These are phyloP conservation scores for Atherix ibis DNA, from an alignment of 2,888 invertebrate genomes.

Conservation along the genomic window DNA sequence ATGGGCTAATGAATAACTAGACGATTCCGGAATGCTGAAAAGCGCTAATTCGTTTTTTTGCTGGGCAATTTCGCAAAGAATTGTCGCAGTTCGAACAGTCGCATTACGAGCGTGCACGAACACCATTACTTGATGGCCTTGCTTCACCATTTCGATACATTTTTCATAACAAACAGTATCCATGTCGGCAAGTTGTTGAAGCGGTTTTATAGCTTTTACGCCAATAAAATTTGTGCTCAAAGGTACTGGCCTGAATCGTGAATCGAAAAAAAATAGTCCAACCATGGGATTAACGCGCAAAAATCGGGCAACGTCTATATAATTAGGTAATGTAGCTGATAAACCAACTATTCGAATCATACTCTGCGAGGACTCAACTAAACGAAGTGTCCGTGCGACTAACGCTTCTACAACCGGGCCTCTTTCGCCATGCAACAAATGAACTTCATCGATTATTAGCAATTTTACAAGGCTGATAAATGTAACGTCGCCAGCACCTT, in stretches of 20 bases:
- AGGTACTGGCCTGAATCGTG: conserved; percentile 89
- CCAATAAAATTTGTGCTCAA: conserved; percentile 83
- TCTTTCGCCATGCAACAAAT: conserved; percentile 88
- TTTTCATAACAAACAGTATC: conserved; percentile 89
- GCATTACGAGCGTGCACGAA: conserved; percentile 97
- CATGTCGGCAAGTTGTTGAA: conserved; percentile 58
- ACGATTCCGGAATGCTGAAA: conserved; percentile 50
- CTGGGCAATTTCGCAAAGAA: conserved; percentile 65
- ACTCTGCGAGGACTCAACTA: conserved; percentile 77
- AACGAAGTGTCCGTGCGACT: conserved; percentile 86
- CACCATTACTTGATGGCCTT: conserved; percentile 92
- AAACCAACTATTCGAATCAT: conserved; percentile 96
- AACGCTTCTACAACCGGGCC: conserved; percentile 96
- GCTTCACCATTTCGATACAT: conserved; percentile 65
- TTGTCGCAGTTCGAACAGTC: conserved; percentile 76
- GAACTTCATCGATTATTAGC: conserved; percentile 93
- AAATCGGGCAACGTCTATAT: conserved; percentile 89
- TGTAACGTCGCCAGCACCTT: conserved; percentile 78
- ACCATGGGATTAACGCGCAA: conserved; percentile 81
- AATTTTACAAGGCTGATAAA: conserved; percentile 80
- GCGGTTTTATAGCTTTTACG: conserved; percentile 48
- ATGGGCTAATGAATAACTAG: conserved; percentile 48
- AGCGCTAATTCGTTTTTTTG: conserved; percentile 52
- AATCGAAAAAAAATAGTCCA: conserved; percentile 89
- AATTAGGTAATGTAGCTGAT: conserved; percentile 96